Evolutionary conservation across 1,140 invertebrate genomes (phyloP), one percentile per base, ranked within the genome.

Genomic region (Colletes gigas): DNA sequence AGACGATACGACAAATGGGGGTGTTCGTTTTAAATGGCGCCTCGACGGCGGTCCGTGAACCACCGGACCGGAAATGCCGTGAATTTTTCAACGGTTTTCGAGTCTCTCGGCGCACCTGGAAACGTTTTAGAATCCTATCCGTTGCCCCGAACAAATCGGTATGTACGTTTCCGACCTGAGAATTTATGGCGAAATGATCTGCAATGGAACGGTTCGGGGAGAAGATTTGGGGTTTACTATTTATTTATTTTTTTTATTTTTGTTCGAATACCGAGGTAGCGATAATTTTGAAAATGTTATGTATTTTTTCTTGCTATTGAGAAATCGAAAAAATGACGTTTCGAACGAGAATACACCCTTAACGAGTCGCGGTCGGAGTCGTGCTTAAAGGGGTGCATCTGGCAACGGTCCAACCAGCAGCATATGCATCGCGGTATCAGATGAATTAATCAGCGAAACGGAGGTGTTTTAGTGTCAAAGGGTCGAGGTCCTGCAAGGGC

Each of bases 391-490:
- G 41, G 41, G 14, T 65, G 39, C 17, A 21, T 66, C 41, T 75
- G 73, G 73, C 62, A 5, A 5, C 8, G 39, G 3, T 66, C 62
- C 73, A 75, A 21, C 14, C 65, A 19, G 17, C 73, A 19, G 47
- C n/a, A 74, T 65, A 75, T 75, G 54, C 30, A 63, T 52, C 62
- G 41, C n/a, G 39, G 39, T 4, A 30, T 55, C 15, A 21, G 15
- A 67, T 55, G 62, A 75, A 75, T 75, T 67, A 66, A 44, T 39
- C 14, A 52, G 4, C 1, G 17, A 47, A 52, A 30, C 12, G 10
- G 4, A 4, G 12, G 44, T 19, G 4, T 6, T 19, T n/a, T 55
- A 14, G 6, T 10, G n/a, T 6, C 8, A 39, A 39, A 19, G 21
- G 15, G 54, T 57, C 30, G 57, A 59, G 57, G 57, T 59, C 9